Conservation (phyloP, 37 sponge, comb jelly and placozoan genomes). For the Petrosia ficiformis region DNA sequence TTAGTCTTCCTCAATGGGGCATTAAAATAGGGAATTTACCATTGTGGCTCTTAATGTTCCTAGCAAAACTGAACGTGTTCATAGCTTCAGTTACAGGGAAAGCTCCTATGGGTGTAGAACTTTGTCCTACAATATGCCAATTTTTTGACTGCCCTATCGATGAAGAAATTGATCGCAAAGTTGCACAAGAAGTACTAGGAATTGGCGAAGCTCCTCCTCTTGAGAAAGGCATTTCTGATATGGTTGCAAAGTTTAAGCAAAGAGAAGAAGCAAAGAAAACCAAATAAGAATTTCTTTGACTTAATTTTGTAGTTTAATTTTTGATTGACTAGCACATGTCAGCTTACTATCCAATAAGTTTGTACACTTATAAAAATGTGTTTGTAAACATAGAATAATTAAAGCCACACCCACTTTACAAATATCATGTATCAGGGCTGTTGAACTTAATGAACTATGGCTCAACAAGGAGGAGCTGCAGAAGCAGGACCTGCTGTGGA, state of each 20-base stretch:
- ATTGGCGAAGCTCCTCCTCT: conserved; percentile 39
- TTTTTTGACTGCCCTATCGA: conserved; percentile 21
- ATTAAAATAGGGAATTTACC: neutral
- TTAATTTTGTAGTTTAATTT: too few species aligned
- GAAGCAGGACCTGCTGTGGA: conserved; percentile 24
- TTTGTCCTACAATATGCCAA: conserved; percentile 23
- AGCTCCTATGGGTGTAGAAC: conserved; percentile 62
- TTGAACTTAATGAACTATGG: too few species aligned
- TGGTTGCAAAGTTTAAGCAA: conserved; percentile 29
- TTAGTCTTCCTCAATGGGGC: conserved; percentile 42
- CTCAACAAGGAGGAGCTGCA: neutral
- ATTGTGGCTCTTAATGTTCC: conserved; percentile 2
- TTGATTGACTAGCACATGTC: too few species aligned
- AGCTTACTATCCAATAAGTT: too few species aligned
- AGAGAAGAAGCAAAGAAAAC: too few species aligned
- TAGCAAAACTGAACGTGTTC: conserved; percentile 36
- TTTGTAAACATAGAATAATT: too few species aligned
- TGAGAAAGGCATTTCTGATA: conserved; percentile 13
- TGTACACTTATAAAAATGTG: too few species aligned
- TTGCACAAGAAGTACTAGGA: conserved; percentile 20
- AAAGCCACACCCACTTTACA: too few species aligned
- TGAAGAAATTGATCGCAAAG: conserved; percentile 13
- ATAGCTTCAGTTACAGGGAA: conserved; percentile 33
- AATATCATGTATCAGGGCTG: too few species aligned
- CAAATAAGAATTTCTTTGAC: too few species aligned